Evolutionary conservation across 2,888 invertebrate genomes (phyloP).

Genomic region (Antheraea assamensis): DNA sequence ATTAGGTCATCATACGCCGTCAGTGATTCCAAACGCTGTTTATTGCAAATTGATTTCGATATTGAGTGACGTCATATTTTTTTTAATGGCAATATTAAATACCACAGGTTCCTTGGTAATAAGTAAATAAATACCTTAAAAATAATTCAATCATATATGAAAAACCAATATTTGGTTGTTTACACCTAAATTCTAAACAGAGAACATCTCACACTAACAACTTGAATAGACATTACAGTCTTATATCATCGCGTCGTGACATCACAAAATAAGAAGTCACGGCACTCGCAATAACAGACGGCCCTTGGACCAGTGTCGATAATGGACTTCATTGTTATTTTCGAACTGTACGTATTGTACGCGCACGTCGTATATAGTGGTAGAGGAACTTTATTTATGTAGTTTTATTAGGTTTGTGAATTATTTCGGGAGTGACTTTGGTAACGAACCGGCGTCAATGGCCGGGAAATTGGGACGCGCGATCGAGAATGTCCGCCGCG

Average conservation of each 20-base stretch:
- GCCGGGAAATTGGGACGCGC: slow-evolving; percentile 28
- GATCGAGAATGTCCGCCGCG: neutral
- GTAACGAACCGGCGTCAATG: slow-evolving; percentile 28
- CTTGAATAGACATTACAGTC: neutral
- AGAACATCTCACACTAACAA: neutral
- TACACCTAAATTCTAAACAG: too few species aligned
- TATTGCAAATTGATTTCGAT: too few species aligned
- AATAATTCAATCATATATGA: too few species aligned
- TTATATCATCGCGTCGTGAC: neutral
- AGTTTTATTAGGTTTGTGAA: slow-evolving; percentile 11
- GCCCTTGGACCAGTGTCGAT: neutral
- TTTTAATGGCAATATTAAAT: too few species aligned
- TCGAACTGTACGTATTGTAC: neutral
- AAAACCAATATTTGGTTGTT: too few species aligned
- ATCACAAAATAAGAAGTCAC: neutral
- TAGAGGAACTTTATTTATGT: neutral
- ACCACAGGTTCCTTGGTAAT: too few species aligned
- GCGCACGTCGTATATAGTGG: neutral
- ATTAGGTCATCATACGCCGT: too few species aligned
- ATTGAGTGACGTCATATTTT: too few species aligned
- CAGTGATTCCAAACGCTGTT: too few species aligned
- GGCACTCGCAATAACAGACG: neutral
- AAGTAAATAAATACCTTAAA: too few species aligned
- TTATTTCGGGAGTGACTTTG: slow-evolving; percentile 20
- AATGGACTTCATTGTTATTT: slow-evolving; percentile 6